A percentile compares a stretch with the other conserved stretches of the same genome.
Evolutionary conservation across 2,888 invertebrate species (phyloP).

Genomic region (Catocala fraxini): DNA sequence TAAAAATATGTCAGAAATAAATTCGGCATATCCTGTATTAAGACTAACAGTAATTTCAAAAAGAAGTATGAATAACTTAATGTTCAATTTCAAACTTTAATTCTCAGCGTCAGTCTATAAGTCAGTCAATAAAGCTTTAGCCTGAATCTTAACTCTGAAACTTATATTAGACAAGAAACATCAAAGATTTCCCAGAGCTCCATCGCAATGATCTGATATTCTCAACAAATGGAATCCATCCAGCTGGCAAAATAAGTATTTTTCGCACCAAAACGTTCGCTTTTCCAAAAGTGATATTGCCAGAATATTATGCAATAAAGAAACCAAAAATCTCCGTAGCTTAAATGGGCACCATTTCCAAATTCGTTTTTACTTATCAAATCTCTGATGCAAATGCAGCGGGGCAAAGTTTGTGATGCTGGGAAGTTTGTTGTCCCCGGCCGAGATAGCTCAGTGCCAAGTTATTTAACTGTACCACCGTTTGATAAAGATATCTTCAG

Average conservation of each 20-base stretch:
- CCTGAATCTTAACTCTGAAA: not conserved
- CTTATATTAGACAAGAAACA: not conserved
- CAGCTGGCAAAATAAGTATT: conserved; percentile 9
- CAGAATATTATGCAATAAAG: conserved; percentile 3
- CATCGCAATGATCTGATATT: not conserved
- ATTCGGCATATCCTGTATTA: too few relatives aligned
- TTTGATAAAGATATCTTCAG: conserved; percentile 47
- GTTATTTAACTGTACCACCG: conserved; percentile 45
- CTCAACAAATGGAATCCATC: conserved; percentile 1
- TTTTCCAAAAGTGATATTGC: conserved; percentile 3
- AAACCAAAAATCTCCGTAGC: conserved; percentile 22
- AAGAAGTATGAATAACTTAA: too few relatives aligned
- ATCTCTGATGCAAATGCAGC: conserved; percentile 47
- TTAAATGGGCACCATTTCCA: conserved; percentile 30
- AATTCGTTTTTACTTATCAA: conserved; percentile 46
- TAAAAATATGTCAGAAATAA: too few relatives aligned
- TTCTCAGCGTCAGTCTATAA: not conserved
- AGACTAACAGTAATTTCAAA: too few relatives aligned
- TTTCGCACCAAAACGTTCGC: conserved; percentile 13
- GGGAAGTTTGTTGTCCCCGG: conserved; percentile 54
- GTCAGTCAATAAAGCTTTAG: not conserved
- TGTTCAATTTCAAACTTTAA: not conserved
- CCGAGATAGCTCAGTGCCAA: conserved; percentile 52
- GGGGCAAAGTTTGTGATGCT: conserved; percentile 40
- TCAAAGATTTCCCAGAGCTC: conserved; percentile 7